Conservation (phyloP, 2,113 vertebrate genomes). For the rat (Rattus norvegicus) region GRCr8 NC_086019.1:136963501-136964000, state of each 20-base stretch:
- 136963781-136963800: not conserved
- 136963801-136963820: not conserved
- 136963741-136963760: accelerated
- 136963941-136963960: not conserved
- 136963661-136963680: not conserved
- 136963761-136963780: not conserved
- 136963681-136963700: not conserved
- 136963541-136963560: not conserved
- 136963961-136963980: not conserved
- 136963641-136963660: not conserved
- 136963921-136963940: not conserved
- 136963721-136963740: not conserved
- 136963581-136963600: not conserved
- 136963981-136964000: not conserved
- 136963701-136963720: not conserved
- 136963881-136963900: not conserved
- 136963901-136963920: not conserved
- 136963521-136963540: not conserved
- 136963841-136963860: not conserved
- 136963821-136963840: not conserved
- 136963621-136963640: not conserved
- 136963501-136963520: not conserved
- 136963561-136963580: not conserved
- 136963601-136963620: not conserved
- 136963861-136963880: not conserved